Evolutionary conservation across 2,113 vertebrate species (phyloP), one percentile per base, ranked within the genome.

Genomic region (Phaethornis superciliosus): DNA sequence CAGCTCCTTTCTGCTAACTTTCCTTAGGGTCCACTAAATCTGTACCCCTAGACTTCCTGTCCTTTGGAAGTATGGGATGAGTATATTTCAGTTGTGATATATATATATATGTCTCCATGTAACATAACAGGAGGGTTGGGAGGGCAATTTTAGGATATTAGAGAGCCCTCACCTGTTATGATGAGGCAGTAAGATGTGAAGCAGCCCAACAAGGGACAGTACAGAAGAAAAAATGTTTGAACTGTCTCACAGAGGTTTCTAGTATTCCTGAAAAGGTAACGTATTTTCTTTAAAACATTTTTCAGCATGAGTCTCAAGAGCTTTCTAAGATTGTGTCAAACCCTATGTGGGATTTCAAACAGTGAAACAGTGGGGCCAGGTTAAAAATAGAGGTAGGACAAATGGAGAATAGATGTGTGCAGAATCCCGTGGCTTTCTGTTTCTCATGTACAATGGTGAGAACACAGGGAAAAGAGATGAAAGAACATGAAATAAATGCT

Each of bases 321-420:
- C 79, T 93, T 71, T 88, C 59, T 68, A 83, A 74, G 63, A 51
- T 18, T 30, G 64, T 83, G 59, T 80, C 51, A 69, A 74, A 93
- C 4, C 12, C 67, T 52, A 10, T 2, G 12, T 0, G 21, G 79
- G 51, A 63, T 82, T 89, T 96, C 88, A 88, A 35, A 62, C 27
- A 4, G 49, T 3, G 3, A 28, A 49, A 21, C 51, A 54, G 71
- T 3, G 7, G 71, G 81, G 35, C 63, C 71, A 69, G 82, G 95
- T 85, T 82, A 78, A 77, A 95, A 94, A 91, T 83, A 96, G 94
- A 88, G 37, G 33, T 33, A 85, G 85, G 76, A 65, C 79, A 77
- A 74, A 49, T 46, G 63, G 59, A 63, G 82, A 80, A 71, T 15
- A 81, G 63, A 92, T 89, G 46, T 85, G 87, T 89, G 89, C 51